These are phyloP conservation scores for Epinephelus fuscoguttatus DNA, from an alignment of 2,113 vertebrate species.

Conservation along the genomic window DNA sequence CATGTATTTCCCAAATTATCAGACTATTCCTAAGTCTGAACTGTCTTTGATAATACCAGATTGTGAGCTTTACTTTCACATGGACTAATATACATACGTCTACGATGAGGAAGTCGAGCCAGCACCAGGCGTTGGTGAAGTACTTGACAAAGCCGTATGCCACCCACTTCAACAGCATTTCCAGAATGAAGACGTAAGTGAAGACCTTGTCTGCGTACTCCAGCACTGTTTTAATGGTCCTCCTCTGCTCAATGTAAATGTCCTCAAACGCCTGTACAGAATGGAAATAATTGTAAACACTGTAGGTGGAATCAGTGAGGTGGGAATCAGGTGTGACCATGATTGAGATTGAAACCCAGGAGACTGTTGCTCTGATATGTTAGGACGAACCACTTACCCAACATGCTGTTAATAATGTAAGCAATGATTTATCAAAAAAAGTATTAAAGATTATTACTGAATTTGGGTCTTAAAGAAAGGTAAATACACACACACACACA, in stretches of 20 bases:
- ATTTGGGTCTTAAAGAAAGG: not conserved
- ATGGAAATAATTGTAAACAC: not conserved
- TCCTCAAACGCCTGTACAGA: constrained; percentile 95
- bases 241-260: constrained; percentile 95
- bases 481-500: constrained; percentile 4
- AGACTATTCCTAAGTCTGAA: too few species aligned
- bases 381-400: not conserved
- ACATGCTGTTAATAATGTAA: not conserved
- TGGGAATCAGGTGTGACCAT: not conserved
- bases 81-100: constrained; percentile 88
- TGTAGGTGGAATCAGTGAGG: not conserved
- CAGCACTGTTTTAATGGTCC: constrained; percentile 94
- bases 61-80: not conserved
- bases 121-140: constrained; percentile 99
- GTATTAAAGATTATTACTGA: not conserved
- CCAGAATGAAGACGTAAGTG: constrained; percentile 97
- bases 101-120: constrained; percentile 98
- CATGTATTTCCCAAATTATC: too few species aligned
- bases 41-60: not conserved
- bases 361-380: too few species aligned
- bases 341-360: not conserved
- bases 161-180: constrained; percentile 99
- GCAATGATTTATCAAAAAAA: not conserved
- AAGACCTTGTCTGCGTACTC: constrained; percentile 99
- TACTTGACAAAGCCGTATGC: constrained; percentile 97